Evolutionary conservation across 2,797 vertebrate genomes (phyloP).

Genomic region (Falco biarmicus): DNA sequence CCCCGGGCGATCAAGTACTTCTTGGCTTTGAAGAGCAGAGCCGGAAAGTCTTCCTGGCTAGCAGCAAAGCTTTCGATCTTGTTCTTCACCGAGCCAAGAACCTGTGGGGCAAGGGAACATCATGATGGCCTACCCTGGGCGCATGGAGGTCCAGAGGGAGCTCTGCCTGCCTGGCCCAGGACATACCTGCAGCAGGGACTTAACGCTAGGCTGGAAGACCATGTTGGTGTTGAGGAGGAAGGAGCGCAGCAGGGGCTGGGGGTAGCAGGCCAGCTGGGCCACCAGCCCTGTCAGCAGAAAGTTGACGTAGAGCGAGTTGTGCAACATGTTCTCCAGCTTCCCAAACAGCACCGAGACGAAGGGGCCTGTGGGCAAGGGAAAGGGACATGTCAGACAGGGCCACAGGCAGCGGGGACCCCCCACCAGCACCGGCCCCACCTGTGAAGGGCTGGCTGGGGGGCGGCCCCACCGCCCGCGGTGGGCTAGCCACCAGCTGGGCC

Average conservation of each 20-base stretch:
- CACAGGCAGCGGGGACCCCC: fast-evolving
- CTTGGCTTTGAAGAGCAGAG: slow-evolving; percentile 91
- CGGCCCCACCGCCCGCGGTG: slow-evolving; percentile 81
- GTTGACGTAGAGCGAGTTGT: slow-evolving; percentile 97
- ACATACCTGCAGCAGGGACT: slow-evolving; percentile 94
- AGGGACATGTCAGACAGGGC: not conserved
- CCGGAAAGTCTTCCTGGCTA: slow-evolving; percentile 91
- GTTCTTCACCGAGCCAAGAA: slow-evolving; percentile 95
- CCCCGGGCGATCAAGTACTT: slow-evolving; percentile 92
- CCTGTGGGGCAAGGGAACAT: slow-evolving; percentile 72
- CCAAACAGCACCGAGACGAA: slow-evolving; percentile 92
- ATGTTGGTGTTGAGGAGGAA: slow-evolving; percentile 99
- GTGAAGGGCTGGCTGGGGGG: slow-evolving; percentile 89
- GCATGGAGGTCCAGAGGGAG: fast-evolving
- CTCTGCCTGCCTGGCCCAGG: too few species aligned
- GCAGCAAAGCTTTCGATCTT: slow-evolving; percentile 93
- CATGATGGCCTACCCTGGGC: not conserved
- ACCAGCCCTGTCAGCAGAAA: slow-evolving; percentile 95
- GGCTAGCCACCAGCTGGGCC: slow-evolving; percentile 80
- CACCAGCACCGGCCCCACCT: slow-evolving; percentile 70
- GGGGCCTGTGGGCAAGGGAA: slow-evolving; percentile 80
- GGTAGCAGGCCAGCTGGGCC: slow-evolving; percentile 93
- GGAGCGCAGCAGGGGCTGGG: slow-evolving; percentile 96
- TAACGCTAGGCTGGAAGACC: slow-evolving; percentile 99
- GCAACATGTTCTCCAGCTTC: slow-evolving; percentile 97